Evolutionary conservation across 2,888 invertebrate genomes (phyloP).

Genomic region (Hoplodrina blanda): DNA sequence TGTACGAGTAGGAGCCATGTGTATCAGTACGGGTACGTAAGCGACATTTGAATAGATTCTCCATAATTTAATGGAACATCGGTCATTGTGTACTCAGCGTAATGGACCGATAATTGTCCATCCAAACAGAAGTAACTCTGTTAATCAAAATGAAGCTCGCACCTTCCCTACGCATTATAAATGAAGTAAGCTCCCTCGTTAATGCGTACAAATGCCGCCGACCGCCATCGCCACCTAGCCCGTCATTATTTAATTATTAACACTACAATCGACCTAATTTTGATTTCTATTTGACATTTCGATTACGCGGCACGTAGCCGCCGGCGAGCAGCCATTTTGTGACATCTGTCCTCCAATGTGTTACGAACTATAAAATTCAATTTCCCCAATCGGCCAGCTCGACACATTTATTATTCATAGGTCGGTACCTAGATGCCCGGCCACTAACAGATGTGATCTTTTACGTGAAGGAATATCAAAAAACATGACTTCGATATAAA

Average conservation of each 20-base stretch:
- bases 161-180: slow-evolving; percentile 79
- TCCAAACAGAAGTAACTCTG: slow-evolving; percentile 89
- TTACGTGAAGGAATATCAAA: slow-evolving; percentile 89
- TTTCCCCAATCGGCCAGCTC: slow-evolving; percentile 90
- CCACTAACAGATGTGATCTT: slow-evolving; percentile 90
- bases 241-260: slow-evolving; percentile 90
- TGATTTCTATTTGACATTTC: slow-evolving; percentile 90
- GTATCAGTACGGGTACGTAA: slow-evolving; percentile 67
- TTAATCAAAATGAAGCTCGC: slow-evolving; percentile 87
- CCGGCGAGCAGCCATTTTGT: slow-evolving; percentile 87
- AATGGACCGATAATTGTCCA: slow-evolving; percentile 90
- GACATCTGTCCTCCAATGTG: slow-evolving; percentile 90
- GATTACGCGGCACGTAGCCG: slow-evolving; percentile 85
- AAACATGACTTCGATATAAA: slow-evolving; percentile 83
- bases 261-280: slow-evolving; percentile 90
- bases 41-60: slow-evolving; percentile 79
- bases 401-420: slow-evolving; percentile 91
- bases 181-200: slow-evolving; percentile 71
- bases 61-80: slow-evolving; percentile 85
- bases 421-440: slow-evolving; percentile 87
- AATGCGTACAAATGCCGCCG: slow-evolving; percentile 77
- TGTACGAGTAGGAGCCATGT: slow-evolving; percentile 38
- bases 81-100: slow-evolving; percentile 83
- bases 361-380: slow-evolving; percentile 91
- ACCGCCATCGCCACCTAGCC: slow-evolving; percentile 74